A percentile compares a stretch with the other conserved stretches of the same genome.
phyloP scores from a whole-genome alignment of 2,888 invertebrate species.

The Archips crataeganus region DNA sequence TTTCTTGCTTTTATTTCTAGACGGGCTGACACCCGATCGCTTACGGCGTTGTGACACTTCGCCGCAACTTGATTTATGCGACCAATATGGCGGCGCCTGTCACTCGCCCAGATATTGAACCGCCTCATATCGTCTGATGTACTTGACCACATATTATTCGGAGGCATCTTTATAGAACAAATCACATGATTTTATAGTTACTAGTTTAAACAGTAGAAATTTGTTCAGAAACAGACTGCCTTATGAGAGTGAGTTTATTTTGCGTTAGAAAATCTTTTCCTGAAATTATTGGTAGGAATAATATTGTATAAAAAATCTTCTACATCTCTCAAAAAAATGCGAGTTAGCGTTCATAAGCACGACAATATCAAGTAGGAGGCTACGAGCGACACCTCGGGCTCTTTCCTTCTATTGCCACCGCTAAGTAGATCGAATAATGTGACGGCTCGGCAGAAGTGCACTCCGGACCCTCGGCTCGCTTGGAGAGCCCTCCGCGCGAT shows the following conservation, averaged over 20 bases:
- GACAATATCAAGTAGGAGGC: slow-evolving; percentile 65
- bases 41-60: slow-evolving; percentile 80
- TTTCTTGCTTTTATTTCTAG: slow-evolving; percentile 81
- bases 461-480: slow-evolving; percentile 68
- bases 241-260: neutral
- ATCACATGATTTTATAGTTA: neutral
- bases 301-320: slow-evolving; percentile 24
- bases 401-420: slow-evolving; percentile 63
- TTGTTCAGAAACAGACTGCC: neutral
- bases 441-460: slow-evolving; percentile 72
- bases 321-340: slow-evolving; percentile 26
- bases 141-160: slow-evolving; percentile 46
- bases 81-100: slow-evolving; percentile 82
- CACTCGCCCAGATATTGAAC: slow-evolving; percentile 78
- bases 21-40: slow-evolving; percentile 83
- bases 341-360: slow-evolving; percentile 52
- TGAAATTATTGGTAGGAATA: neutral
- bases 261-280: neutral
- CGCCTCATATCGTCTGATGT: slow-evolving; percentile 67
- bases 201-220: neutral
- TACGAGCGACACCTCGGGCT: slow-evolving; percentile 70
- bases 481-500: slow-evolving; percentile 67
- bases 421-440: slow-evolving; percentile 85
- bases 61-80: slow-evolving; percentile 83
- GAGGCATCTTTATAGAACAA: slow-evolving; percentile 13